phyloP scores from a whole-genome alignment of 1,140 invertebrate species.

The Kradibia gibbosae region DNA sequence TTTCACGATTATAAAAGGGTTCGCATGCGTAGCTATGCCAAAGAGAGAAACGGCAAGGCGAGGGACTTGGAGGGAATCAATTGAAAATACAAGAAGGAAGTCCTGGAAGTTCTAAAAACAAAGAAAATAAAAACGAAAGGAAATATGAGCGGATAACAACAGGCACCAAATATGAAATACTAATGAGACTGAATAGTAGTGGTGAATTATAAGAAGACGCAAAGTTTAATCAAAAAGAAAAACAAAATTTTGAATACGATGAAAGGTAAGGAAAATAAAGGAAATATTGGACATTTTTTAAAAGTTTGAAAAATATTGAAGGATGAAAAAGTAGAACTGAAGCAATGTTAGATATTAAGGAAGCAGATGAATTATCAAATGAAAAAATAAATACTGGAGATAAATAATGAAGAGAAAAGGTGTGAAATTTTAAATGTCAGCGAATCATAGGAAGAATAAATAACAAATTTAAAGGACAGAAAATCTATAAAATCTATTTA shows the following conservation, averaged over 20 bases:
- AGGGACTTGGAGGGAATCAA: not conserved
- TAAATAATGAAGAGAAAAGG: not conserved
- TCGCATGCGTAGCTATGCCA: not conserved
- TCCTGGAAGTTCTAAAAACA: not conserved
- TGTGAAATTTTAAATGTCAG: not conserved
- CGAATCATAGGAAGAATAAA: not conserved
- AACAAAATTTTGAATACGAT: not conserved
- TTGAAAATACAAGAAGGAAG: not conserved
- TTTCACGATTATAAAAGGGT: conserved; percentile 28
- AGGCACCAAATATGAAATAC: conserved; percentile 7
- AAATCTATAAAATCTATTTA: not conserved
- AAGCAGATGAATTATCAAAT: not conserved
- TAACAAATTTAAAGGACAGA: not conserved
- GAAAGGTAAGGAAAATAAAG: not conserved
- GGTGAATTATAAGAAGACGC: not conserved
- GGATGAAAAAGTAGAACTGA: not conserved
- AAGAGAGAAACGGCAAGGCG: not conserved
- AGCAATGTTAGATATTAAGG: not conserved
- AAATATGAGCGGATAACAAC: not conserved
- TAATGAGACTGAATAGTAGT: not conserved
- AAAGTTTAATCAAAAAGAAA: conserved; percentile 15
- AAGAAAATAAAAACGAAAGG: not conserved
- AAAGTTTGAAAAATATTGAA: not conserved
- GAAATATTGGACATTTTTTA: not conserved
- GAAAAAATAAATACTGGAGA: not conserved